A percentile compares a stretch with the other conserved stretches of the same genome.
phyloP scores from a whole-genome alignment of 2,797 vertebrate genomes.

The Propithecus deckenii region DNA sequence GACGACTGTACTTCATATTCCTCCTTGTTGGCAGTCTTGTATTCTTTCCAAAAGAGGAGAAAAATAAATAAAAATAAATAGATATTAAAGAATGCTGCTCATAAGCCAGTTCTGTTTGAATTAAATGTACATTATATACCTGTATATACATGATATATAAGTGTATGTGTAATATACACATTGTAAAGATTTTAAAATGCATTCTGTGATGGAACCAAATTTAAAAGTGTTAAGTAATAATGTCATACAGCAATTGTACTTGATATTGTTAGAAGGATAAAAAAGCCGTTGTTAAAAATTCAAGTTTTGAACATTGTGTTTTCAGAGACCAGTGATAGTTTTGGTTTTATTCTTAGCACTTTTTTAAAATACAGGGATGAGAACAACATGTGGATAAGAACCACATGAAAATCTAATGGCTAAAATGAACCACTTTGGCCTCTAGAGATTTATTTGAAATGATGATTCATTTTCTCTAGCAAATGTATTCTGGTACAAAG shows the following conservation, averaged over 20 bases:
- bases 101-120: background rate
- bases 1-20: background rate
- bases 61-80: background rate
- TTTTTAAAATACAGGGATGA: background rate
- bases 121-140: background rate
- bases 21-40: background rate
- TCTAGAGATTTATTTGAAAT: slow-evolving; percentile 17
- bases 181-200: background rate
- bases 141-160: background rate
- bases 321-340: background rate
- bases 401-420: background rate
- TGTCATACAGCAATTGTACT: background rate
- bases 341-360: background rate
- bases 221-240: background rate
- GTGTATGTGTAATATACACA: background rate
- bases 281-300: background rate
- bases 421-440: slow-evolving; percentile 9
- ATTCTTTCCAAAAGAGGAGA: background rate
- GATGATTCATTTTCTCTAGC: background rate
- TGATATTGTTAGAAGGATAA: background rate
- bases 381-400: background rate
- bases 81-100: background rate
- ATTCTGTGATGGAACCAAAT: background rate
- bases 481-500: background rate
- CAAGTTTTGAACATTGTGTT: background rate